These are phyloP conservation scores for Diorhabda carinulata DNA, from an alignment of 1,140 invertebrate species.

Conservation along the genomic window DNA sequence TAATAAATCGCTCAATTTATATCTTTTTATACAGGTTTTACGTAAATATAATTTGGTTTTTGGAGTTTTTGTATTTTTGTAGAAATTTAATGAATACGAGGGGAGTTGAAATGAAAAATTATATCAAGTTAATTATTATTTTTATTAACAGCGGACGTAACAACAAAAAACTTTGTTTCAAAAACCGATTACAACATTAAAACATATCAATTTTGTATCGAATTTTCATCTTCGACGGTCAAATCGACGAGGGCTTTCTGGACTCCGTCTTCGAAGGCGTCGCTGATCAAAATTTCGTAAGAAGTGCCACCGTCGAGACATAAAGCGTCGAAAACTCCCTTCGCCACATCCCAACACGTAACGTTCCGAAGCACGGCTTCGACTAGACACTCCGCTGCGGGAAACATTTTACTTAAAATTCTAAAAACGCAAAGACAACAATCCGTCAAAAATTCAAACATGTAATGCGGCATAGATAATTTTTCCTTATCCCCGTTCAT, in stretches of 20 bases:
- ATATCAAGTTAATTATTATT: no score
- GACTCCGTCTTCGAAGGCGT: constrained; percentile 30
- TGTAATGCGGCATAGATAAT: constrained; percentile 77
- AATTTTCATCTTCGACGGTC: background rate
- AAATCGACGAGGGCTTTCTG: constrained; percentile 24
- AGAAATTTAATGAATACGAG: no score
- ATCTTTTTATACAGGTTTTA: no score
- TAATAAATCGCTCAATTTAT: no score
- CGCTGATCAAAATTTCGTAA: constrained; percentile 31
- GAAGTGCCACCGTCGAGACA: constrained; percentile 26
- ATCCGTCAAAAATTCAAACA: constrained; percentile 71
- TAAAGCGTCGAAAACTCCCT: constrained; percentile 30
- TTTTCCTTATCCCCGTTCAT: constrained; percentile 77
- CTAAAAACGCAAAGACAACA: constrained; percentile 47
- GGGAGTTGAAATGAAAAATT: no score
- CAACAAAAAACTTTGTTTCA: no score
- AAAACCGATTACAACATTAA: no score
- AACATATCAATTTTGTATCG: no score
- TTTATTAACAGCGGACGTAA: no score
- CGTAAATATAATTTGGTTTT: no score
- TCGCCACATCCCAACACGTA: constrained; percentile 37
- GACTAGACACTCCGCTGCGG: constrained; percentile 29
- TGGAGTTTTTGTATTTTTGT: no score
- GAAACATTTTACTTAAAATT: constrained; percentile 47
- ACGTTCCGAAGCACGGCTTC: constrained; percentile 34